Conservation (phyloP, 2,797 vertebrate species). For the Sorex maritimensis region DNA sequence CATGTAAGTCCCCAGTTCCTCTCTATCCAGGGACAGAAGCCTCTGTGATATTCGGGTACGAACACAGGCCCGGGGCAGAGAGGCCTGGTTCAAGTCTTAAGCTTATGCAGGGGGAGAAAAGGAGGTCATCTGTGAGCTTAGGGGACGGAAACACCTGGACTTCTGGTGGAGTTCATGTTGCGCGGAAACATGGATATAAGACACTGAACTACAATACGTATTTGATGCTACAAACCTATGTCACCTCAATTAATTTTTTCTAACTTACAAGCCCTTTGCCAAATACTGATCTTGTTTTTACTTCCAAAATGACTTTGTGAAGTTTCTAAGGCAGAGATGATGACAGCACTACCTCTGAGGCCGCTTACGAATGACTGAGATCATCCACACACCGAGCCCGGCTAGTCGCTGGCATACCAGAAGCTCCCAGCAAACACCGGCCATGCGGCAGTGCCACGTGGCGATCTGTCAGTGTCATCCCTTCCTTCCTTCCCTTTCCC, state of each 20-base stretch:
- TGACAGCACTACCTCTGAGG: slow-evolving; percentile 21
- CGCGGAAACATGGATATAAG: background rate
- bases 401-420: background rate
- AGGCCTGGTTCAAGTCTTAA: background rate
- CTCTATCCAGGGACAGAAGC: no score
- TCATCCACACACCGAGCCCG: background rate
- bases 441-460: background rate
- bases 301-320: background rate
- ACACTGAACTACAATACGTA: background rate
- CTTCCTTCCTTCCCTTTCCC: slow-evolving; percentile 8
- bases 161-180: background rate
- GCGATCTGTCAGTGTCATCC: background rate
- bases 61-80: background rate
- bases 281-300: slow-evolving; percentile 15
- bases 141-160: background rate
- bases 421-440: slow-evolving; percentile 9
- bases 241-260: background rate
- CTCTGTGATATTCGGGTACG: background rate
- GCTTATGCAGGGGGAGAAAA: background rate
- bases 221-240: background rate
- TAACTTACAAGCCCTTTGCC: background rate
- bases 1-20: no score
- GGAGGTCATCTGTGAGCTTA: background rate
- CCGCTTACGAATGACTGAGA: background rate
- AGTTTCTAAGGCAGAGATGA: slow-evolving; percentile 44